phyloP scores from a whole-genome alignment of 1,140 invertebrate species.

The Bombus difficillimus region DNA sequence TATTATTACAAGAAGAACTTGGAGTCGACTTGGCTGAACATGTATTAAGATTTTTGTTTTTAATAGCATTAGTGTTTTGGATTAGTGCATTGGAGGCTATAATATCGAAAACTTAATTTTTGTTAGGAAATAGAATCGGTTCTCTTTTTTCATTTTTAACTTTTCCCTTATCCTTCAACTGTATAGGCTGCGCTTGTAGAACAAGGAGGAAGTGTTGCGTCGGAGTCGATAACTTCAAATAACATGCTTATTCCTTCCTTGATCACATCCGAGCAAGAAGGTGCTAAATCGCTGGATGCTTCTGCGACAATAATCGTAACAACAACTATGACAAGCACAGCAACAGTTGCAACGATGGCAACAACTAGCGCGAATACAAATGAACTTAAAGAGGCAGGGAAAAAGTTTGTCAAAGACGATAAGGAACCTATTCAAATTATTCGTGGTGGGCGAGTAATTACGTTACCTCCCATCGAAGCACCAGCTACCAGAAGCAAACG shows the following conservation, averaged over 20 bases:
- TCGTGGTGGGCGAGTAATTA: slow-evolving; percentile 88
- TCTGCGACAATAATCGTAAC: not conserved
- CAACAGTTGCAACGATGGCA: not conserved
- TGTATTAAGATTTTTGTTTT: slow-evolving; percentile 63
- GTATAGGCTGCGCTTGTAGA: slow-evolving; percentile 66
- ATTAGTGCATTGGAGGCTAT: not conserved
- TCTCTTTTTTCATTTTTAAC: slow-evolving; percentile 2
- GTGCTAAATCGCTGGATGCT: slow-evolving; percentile 5
- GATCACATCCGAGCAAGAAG: slow-evolving; percentile 44
- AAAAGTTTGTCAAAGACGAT: slow-evolving; percentile 67
- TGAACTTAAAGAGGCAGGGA: slow-evolving; percentile 29
- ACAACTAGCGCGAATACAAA: not conserved
- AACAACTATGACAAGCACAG: not conserved
- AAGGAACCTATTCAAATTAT: slow-evolving; percentile 88
- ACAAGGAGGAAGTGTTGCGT: slow-evolving; percentile 46
- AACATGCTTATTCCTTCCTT: slow-evolving; percentile 29
- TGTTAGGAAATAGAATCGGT: not conserved
- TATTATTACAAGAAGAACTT: slow-evolving; percentile 81
- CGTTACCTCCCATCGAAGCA: slow-evolving; percentile 90
- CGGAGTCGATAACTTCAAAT: slow-evolving; percentile 56
- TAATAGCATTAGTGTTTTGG: not conserved
- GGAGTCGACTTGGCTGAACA: slow-evolving; percentile 79
- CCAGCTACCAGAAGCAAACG: slow-evolving; percentile 86
- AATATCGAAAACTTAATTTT: not conserved
- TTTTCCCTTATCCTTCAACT: not conserved